phyloP scores from a whole-genome alignment of 2,797 vertebrate species.

The Sebastes iracundus region DNA sequence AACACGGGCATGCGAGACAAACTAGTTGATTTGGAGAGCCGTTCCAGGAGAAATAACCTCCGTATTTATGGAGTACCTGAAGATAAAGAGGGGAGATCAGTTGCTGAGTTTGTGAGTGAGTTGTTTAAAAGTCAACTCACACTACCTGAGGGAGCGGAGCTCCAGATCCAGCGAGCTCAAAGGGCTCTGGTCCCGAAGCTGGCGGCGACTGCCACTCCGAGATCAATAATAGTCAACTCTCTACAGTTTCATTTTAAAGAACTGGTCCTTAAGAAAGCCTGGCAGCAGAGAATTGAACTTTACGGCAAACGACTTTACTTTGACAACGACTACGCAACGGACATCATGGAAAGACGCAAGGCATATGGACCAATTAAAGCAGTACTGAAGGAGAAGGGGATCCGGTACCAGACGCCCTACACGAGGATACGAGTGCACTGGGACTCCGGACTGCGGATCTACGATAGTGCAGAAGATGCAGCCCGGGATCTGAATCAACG shows the following conservation, averaged over 20 bases:
- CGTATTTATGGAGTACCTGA: slow-evolving; percentile 4
- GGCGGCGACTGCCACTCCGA: neutral
- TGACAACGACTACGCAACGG: neutral
- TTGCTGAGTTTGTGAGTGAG: slow-evolving; percentile 4
- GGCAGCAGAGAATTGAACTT: neutral
- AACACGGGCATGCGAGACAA: neutral
- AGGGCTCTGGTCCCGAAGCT: slow-evolving; percentile 5
- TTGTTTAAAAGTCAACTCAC: neutral
- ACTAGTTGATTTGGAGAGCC: neutral
- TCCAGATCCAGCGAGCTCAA: slow-evolving; percentile 4
- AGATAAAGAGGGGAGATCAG: neutral
- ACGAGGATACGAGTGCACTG: neutral
- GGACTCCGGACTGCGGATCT: neutral
- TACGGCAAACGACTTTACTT: neutral
- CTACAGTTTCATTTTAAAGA: slow-evolving; percentile 11
- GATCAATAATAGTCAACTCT: slow-evolving; percentile 16
- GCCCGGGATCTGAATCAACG: neutral
- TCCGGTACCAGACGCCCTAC: neutral
- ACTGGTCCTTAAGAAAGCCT: neutral
- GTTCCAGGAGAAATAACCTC: neutral
- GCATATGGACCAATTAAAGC: neutral
- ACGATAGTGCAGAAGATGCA: neutral
- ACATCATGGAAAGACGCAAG: slow-evolving; percentile 2
- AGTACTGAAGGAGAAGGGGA: neutral
- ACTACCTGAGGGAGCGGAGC: neutral